Conservation (phyloP, 2,888 invertebrate genomes). For the Marronus borbonicus region DNA sequence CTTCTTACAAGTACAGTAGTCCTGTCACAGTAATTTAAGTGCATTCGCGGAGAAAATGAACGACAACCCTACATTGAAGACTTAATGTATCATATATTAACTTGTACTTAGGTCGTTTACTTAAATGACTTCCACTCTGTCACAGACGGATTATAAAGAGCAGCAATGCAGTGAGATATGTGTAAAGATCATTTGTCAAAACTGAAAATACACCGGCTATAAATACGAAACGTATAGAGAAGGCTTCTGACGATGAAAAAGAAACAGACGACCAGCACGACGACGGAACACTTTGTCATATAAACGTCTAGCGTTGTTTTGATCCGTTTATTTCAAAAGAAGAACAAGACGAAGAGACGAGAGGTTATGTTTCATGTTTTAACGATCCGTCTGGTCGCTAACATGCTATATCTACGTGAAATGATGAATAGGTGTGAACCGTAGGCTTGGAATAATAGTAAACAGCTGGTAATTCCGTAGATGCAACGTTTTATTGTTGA, state of each 20-base stretch:
- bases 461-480: slow-evolving; percentile 50
- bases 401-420: slow-evolving; percentile 39
- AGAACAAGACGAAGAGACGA: slow-evolving; percentile 29
- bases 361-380: slow-evolving; percentile 67
- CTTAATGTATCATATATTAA: slow-evolving; percentile 45
- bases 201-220: slow-evolving; percentile 55
- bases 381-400: slow-evolving; percentile 63
- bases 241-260: slow-evolving; percentile 26
- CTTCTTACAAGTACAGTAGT: not conserved
- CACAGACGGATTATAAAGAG: slow-evolving; percentile 54
- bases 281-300: slow-evolving; percentile 64
- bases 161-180: slow-evolving; percentile 38
- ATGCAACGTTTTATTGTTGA: slow-evolving; percentile 52
- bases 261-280: slow-evolving; percentile 33
- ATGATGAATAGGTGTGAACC: slow-evolving; percentile 53
- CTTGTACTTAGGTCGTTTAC: slow-evolving; percentile 43
- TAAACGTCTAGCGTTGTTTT: slow-evolving; percentile 58
- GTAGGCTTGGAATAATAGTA: slow-evolving; percentile 52
- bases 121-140: slow-evolving; percentile 49
- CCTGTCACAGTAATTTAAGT: not conserved
- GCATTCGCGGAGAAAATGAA: slow-evolving; percentile 16
- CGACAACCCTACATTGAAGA: slow-evolving; percentile 21
- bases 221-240: slow-evolving; percentile 47
- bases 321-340: slow-evolving; percentile 59
- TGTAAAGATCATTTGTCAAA: slow-evolving; percentile 54